phyloP scores from a whole-genome alignment of 2,888 invertebrate genomes.

The Sesamia inferens region DNA sequence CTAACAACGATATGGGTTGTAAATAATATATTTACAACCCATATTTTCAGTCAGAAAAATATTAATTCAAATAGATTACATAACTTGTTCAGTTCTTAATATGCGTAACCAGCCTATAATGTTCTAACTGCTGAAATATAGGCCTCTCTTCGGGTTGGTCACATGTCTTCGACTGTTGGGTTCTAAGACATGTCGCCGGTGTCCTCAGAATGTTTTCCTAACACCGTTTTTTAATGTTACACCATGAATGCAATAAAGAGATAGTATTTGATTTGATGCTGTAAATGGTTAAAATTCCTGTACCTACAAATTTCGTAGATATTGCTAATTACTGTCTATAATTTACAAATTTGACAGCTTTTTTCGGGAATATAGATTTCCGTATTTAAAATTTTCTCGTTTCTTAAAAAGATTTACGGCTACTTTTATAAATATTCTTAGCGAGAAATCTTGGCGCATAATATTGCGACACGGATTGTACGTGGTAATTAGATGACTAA shows the following conservation, averaged over 20 bases:
- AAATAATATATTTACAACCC: neutral
- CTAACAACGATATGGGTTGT: neutral
- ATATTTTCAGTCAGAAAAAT: neutral
- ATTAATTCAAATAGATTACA: too few species aligned
- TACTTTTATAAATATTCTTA: neutral
- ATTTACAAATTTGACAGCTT: neutral
- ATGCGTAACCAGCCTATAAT: neutral
- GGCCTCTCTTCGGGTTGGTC: neutral
- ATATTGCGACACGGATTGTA: constrained; percentile 4
- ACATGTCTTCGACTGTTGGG: too few species aligned
- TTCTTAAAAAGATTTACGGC: neutral
- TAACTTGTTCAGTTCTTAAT: neutral
- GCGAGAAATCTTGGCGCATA: neutral
- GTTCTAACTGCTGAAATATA: neutral
- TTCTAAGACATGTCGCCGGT: neutral
- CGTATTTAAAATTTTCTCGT: neutral
- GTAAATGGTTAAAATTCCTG: neutral
- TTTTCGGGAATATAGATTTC: neutral
- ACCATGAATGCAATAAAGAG: too few species aligned
- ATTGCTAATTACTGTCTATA: neutral
- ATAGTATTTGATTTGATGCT: neutral
- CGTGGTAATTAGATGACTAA: constrained; percentile 43
- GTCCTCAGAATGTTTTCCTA: neutral
- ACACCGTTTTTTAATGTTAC: neutral
- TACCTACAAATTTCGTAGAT: neutral